These are phyloP conservation scores for Heloderma charlesbogerti DNA, from an alignment of 2,113 vertebrate genomes.

Conservation along the genomic window DNA sequence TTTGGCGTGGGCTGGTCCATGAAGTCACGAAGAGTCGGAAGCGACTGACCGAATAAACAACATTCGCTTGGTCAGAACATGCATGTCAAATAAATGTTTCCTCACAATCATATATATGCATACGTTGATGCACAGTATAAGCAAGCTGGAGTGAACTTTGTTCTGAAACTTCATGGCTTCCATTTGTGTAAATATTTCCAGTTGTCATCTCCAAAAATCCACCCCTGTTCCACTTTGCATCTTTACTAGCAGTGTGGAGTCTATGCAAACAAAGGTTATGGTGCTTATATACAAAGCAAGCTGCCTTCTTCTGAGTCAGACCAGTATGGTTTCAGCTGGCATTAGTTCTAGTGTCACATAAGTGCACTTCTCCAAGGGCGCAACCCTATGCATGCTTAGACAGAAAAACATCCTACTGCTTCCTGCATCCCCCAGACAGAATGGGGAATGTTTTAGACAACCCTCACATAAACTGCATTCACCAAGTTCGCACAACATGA, in stretches of 20 bases:
- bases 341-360: too few relatives aligned
- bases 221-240: background rate
- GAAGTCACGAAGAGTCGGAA: too few relatives aligned
- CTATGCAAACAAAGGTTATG: background rate
- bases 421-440: too few relatives aligned
- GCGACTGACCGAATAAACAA: too few relatives aligned
- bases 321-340: too few relatives aligned
- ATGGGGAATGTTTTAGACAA: too few relatives aligned
- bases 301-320: background rate
- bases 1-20: too few relatives aligned
- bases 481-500: too few relatives aligned
- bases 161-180: background rate
- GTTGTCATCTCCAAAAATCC: background rate
- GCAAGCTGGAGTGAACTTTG: background rate
- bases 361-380: too few relatives aligned
- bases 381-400: too few relatives aligned
- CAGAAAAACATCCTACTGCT: too few relatives aligned
- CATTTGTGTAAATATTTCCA: background rate
- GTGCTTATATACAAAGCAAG: background rate
- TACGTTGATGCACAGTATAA: background rate
- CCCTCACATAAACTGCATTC: too few relatives aligned
- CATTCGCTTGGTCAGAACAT: background rate
- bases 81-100: background rate
- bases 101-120: background rate
- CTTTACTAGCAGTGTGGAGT: background rate